Evolutionary conservation across 1,140 invertebrate species (phyloP).

Genomic region (Cryptotermes secundus): DNA sequence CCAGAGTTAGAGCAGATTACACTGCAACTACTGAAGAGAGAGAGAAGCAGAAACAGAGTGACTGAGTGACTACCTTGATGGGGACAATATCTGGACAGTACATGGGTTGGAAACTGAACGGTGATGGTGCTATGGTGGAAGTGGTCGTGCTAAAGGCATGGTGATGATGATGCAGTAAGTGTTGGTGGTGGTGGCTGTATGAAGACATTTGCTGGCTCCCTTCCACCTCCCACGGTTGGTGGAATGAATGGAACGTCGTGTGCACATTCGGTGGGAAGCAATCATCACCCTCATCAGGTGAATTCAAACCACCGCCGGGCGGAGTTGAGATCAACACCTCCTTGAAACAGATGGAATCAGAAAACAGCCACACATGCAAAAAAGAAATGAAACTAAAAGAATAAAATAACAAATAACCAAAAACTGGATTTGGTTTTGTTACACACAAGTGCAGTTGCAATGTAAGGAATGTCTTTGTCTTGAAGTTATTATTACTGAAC

Average conservation of each 20-base stretch:
- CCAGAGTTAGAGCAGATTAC: not conserved
- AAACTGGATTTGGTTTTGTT: conserved; percentile 27
- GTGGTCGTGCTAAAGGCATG: conserved; percentile 32
- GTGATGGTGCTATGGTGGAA: conserved; percentile 35
- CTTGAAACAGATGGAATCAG: conserved; percentile 33
- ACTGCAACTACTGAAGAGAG: not conserved
- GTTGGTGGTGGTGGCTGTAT: conserved; percentile 41
- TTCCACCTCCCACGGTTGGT: conserved; percentile 58
- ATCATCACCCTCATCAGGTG: conserved; percentile 30
- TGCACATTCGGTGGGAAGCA: conserved; percentile 45
- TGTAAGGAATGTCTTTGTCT: no score
- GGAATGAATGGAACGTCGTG: conserved; percentile 55
- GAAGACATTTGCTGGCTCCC: conserved; percentile 49
- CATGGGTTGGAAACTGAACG: conserved; percentile 47
- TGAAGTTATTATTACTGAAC: no score
- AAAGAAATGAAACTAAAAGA: conserved; percentile 29
- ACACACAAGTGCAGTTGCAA: conserved; percentile 23
- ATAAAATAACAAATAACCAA: conserved; percentile 30
- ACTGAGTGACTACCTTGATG: conserved; percentile 60
- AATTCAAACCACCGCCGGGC: conserved; percentile 31
- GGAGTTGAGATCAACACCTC: conserved; percentile 36
- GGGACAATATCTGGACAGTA: conserved; percentile 66
- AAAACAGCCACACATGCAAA: conserved; percentile 37
- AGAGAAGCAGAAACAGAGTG: not conserved
- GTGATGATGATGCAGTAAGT: conserved; percentile 36